Conservation (phyloP, 2,113 vertebrate species). For the Lepisosteus osseus region DNA sequence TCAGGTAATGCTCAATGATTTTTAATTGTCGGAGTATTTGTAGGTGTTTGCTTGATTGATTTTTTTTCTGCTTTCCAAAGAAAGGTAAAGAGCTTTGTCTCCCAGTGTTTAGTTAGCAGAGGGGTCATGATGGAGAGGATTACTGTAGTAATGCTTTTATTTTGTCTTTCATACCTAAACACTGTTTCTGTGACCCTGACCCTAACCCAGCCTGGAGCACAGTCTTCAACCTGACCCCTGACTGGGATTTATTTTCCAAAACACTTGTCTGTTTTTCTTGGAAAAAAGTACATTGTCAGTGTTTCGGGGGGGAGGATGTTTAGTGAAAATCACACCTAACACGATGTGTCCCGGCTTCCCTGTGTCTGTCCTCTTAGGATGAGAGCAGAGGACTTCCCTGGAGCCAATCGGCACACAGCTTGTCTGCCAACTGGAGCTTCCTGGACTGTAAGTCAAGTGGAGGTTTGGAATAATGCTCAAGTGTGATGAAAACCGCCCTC, state of each 20-base stretch:
- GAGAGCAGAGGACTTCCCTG: conserved; percentile 59
- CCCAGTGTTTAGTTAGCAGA: neutral
- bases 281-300: neutral
- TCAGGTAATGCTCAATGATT: conserved; percentile 69
- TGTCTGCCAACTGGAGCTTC: conserved; percentile 96
- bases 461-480: no score
- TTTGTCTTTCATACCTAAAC: no score
- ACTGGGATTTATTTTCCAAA: no score
- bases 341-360: neutral
- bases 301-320: no score
- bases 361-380: conserved; percentile 60
- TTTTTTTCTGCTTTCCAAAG: conserved; percentile 21
- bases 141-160: no score
- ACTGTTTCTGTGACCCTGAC: no score
- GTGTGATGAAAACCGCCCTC: no score
- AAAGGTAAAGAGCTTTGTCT: conserved; percentile 18
- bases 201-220: no score
- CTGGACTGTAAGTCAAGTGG: conserved; percentile 82
- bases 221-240: neutral
- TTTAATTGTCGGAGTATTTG: no score
- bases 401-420: conserved; percentile 79
- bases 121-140: neutral
- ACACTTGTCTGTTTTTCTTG: conserved; percentile 13
- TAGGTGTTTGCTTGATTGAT: neutral
- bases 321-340: no score